Conservation (phyloP, 2,113 vertebrate genomes). For the Candoia aspera region DNA sequence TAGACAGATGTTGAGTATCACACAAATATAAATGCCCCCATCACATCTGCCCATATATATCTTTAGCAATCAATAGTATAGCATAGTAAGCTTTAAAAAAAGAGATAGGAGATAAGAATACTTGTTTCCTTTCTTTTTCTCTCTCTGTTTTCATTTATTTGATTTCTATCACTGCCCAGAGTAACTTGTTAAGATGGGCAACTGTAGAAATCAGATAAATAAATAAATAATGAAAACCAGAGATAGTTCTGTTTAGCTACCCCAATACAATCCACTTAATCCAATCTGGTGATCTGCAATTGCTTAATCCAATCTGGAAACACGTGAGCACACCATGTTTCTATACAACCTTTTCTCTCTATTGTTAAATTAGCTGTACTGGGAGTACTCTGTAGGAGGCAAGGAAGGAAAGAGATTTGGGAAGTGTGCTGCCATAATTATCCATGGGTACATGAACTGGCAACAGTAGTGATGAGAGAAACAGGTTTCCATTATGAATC, state of each 20-base stretch:
- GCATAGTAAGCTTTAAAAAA: not conserved
- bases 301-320: conserved; percentile 26
- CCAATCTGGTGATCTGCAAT: conserved; percentile 32
- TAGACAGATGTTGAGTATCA: not conserved
- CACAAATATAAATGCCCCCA: not conserved
- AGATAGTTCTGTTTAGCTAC: not conserved
- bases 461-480: not conserved
- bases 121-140: not conserved
- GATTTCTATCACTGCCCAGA: too few relatives aligned
- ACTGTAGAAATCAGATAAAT: too few relatives aligned
- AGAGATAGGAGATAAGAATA: not conserved
- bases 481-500: not conserved
- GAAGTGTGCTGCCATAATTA: not conserved
- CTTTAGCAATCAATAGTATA: not conserved
- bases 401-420: not conserved
- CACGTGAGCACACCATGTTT: not conserved
- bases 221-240: not conserved
- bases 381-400: not conserved
- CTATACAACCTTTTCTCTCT: not conserved
- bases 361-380: not conserved
- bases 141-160: too few relatives aligned
- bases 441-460: not conserved
- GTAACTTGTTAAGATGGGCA: too few relatives aligned
- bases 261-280: not conserved
- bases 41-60: not conserved